A percentile compares a stretch with the other conserved stretches of the same genome.
Evolutionary conservation across 2,797 vertebrate genomes (phyloP).

Genomic region (Streptopelia turtur): DNA sequence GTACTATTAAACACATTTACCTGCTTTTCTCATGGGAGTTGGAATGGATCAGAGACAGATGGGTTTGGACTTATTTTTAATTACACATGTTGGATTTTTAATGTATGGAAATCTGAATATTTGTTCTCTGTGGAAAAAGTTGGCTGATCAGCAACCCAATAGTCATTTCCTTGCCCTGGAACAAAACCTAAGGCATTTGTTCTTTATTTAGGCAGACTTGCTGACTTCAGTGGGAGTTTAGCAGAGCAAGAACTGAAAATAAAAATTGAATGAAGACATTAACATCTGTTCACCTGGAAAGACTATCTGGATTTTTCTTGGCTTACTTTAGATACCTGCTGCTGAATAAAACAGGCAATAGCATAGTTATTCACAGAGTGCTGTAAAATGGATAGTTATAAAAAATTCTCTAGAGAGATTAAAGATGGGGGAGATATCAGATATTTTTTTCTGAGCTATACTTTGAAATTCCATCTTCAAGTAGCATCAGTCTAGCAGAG

Average conservation of each 20-base stretch:
- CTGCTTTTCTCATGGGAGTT: neutral
- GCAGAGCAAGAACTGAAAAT: slow-evolving; percentile 6
- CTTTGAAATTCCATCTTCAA: neutral
- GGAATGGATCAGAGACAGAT: neutral
- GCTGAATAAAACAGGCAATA: neutral
- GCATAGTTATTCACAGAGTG: neutral
- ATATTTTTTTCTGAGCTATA: neutral
- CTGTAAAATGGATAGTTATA: neutral
- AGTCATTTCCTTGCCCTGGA: neutral
- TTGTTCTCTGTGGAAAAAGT: neutral
- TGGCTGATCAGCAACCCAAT: slow-evolving; percentile 12
- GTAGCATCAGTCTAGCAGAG: neutral
- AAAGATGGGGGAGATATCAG: neutral
- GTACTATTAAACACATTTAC: neutral
- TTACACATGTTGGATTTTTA: neutral
- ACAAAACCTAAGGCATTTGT: slow-evolving; percentile 38
- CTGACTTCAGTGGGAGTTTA: slow-evolving; percentile 40
- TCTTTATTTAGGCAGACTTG: slow-evolving; percentile 47
- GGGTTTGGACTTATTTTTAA: neutral
- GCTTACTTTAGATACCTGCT: neutral
- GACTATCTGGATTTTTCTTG: neutral
- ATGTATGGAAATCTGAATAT: slow-evolving; percentile 10
- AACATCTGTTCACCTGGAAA: slow-evolving; percentile 52
- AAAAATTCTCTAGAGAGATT: neutral
- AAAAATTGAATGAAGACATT: slow-evolving; percentile 43